A percentile compares a stretch with the other conserved stretches of the same genome.
These are phyloP conservation scores for Camptogramma bilineatum DNA, from an alignment of 2,888 invertebrate genomes.

Conservation along the genomic window DNA sequence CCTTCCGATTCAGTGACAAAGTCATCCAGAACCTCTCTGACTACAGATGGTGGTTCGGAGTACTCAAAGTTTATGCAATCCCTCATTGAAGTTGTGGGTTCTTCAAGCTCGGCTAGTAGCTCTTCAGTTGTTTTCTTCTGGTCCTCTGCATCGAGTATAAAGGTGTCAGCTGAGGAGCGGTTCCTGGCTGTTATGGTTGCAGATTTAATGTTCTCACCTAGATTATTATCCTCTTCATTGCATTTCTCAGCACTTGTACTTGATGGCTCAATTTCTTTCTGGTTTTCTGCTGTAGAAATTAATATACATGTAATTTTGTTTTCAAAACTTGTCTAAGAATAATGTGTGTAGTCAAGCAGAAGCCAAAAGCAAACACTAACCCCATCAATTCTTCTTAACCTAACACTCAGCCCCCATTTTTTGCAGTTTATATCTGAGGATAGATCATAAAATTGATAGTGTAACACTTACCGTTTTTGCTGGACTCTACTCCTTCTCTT, in stretches of 20 bases:
- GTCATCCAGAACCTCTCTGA: slow-evolving; percentile 69
- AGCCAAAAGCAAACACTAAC: no score
- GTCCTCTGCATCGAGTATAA: slow-evolving; percentile 57
- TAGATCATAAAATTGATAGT: no score
- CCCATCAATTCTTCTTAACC: no score
- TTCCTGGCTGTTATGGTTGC: slow-evolving; percentile 59
- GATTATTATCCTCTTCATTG: slow-evolving; percentile 53
- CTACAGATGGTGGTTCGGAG: slow-evolving; percentile 67
- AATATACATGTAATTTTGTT: background rate
- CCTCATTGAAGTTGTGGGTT: slow-evolving; percentile 60
- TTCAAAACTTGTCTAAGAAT: background rate
- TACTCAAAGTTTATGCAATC: slow-evolving; percentile 63
- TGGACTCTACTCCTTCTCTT: slow-evolving; percentile 56
- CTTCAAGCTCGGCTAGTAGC: slow-evolving; percentile 56
- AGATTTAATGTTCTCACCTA: slow-evolving; percentile 71
- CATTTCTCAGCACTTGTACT: slow-evolving; percentile 52
- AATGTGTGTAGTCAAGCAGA: no score
- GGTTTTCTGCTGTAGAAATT: slow-evolving; percentile 53
- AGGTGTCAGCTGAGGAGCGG: slow-evolving; percentile 74
- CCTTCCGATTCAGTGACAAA: slow-evolving; percentile 67
- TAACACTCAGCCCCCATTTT: no score
- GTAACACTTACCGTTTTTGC: slow-evolving; percentile 48
- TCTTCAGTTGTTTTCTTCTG: slow-evolving; percentile 62
- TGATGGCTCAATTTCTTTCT: slow-evolving; percentile 50
- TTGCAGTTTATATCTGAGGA: no score